Evolutionary conservation across 2,797 vertebrate genomes (phyloP).

Genomic region (Rhodeus uyekii): DNA sequence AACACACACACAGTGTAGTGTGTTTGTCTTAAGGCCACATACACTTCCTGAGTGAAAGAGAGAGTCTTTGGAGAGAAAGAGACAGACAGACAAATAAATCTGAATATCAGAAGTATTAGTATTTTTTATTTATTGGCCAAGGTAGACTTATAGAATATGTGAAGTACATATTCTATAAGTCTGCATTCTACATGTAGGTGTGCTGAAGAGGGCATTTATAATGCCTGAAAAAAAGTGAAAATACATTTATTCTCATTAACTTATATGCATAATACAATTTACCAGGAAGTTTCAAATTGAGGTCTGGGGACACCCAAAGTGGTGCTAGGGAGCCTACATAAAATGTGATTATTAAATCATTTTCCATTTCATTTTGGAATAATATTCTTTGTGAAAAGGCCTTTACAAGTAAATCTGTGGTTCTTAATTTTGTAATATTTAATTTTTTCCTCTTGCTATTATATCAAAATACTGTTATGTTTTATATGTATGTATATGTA

Average conservation of each 20-base stretch:
- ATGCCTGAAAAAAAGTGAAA: neutral
- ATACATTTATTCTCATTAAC: neutral
- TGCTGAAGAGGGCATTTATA: neutral
- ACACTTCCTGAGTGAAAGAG: neutral
- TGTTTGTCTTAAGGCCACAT: slow-evolving; percentile 3
- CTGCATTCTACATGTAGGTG: too few relatives aligned
- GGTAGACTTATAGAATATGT: neutral
- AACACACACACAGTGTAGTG: slow-evolving; percentile 2
- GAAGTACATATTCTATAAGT: too few relatives aligned
- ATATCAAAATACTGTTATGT: too few relatives aligned
- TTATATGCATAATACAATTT: neutral
- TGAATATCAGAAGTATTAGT: neutral
- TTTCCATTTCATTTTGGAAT: neutral
- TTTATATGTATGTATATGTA: neutral
- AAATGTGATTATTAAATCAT: neutral
- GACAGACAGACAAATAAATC: slow-evolving; percentile 7
- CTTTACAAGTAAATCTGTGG: neutral
- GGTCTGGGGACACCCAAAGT: neutral
- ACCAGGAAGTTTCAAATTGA: neutral
- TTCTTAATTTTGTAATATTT: neutral
- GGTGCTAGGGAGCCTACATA: too few relatives aligned
- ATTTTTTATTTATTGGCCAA: neutral
- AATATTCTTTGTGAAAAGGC: neutral
- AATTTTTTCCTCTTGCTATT: neutral
- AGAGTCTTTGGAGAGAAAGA: neutral